Conservation (phyloP, 1,140 invertebrate species). For the Platyscapa corneri region DNA sequence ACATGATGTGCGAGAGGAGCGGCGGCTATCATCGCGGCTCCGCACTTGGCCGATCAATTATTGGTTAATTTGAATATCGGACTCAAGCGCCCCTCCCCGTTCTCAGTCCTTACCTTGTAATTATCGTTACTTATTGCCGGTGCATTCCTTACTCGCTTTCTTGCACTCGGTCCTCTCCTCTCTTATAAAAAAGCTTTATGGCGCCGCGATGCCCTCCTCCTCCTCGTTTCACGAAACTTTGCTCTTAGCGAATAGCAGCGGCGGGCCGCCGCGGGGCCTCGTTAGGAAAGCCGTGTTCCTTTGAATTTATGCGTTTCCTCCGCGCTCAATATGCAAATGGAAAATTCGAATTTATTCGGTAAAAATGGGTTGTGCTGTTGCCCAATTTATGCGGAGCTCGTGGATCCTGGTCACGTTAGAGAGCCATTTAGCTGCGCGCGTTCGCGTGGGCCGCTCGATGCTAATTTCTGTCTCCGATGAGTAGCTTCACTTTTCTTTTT, state of each 20-base stretch:
- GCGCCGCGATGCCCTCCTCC: not conserved
- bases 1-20: not conserved
- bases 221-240: not conserved
- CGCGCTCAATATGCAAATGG: not conserved
- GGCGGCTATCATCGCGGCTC: conserved; percentile 46
- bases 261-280: not conserved
- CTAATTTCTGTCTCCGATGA: not conserved
- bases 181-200: not conserved
- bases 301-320: not conserved
- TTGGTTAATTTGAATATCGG: conserved; percentile 73
- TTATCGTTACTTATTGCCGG: conserved; percentile 72
- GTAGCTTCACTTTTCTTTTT: not conserved
- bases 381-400: not conserved
- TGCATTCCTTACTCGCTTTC: conserved; percentile 54
- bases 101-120: conserved; percentile 69
- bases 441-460: not conserved
- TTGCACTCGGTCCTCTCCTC: not conserved
- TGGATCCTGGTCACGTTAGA: too few species aligned
- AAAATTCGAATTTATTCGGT: not conserved
- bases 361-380: not conserved
- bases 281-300: not conserved
- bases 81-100: conserved; percentile 56
- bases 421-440: not conserved
- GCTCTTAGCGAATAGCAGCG: not conserved
- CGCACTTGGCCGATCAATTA: conserved; percentile 62